A percentile compares a stretch with the other conserved stretches of the same genome.
Conservation (phyloP, 2,888 invertebrate genomes). For the Xanthorhoe spadicearia region DNA sequence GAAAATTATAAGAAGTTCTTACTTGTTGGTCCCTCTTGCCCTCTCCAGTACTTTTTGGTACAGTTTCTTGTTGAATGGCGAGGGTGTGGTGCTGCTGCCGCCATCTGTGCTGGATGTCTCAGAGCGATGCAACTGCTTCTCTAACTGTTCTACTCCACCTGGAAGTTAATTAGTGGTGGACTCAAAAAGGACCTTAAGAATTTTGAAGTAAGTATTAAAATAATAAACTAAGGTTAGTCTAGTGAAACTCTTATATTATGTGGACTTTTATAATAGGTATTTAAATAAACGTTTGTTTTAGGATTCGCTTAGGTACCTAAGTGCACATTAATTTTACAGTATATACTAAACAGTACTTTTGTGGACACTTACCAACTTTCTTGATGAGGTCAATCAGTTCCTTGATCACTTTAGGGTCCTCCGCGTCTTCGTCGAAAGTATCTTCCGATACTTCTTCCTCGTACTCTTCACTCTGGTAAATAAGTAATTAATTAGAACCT, state of each 20-base stretch:
- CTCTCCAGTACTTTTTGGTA: conserved; percentile 89
- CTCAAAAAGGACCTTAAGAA: too few relatives aligned
- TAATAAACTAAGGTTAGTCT: too few relatives aligned
- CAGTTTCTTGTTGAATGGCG: conserved; percentile 89
- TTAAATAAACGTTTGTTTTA: too few relatives aligned
- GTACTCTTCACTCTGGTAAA: conserved; percentile 60
- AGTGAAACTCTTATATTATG: too few relatives aligned
- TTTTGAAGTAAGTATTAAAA: too few relatives aligned
- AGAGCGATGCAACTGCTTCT: conserved; percentile 88
- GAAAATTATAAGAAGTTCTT: conserved; percentile 36
- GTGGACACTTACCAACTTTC: conserved; percentile 88
- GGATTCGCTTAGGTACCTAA: too few relatives aligned
- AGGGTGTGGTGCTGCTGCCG: conserved; percentile 80
- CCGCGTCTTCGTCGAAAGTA: conserved; percentile 77
- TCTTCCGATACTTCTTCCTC: conserved; percentile 63
- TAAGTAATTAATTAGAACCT: too few relatives aligned
- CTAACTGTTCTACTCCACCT: conserved; percentile 94
- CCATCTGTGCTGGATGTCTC: conserved; percentile 74
- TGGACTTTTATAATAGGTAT: too few relatives aligned
- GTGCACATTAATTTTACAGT: too few relatives aligned
- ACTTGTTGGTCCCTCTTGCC: conserved; percentile 73
- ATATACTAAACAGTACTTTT: too few relatives aligned
- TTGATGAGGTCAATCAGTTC: conserved; percentile 93
- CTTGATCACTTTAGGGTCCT: conserved; percentile 91
- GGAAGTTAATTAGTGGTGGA: too few relatives aligned